phyloP scores from a whole-genome alignment of 2,888 invertebrate species.

The Pardosa pseudoannulata region DNA sequence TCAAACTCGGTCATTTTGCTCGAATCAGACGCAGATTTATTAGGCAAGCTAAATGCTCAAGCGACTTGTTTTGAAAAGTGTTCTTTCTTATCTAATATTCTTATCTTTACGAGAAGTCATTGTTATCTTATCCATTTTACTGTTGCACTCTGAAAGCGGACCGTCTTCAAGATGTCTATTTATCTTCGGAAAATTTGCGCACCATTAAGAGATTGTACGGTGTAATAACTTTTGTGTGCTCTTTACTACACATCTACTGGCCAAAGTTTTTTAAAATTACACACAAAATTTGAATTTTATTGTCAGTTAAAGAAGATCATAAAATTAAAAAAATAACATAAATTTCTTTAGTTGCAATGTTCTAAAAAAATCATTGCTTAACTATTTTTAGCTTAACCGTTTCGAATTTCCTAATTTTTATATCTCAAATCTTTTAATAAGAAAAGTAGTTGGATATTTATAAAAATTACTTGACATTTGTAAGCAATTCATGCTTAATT shows the following conservation, averaged over 20 bases:
- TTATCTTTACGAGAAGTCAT: not conserved
- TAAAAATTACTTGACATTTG: too few species aligned
- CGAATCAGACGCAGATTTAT: not conserved
- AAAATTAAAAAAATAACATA: too few species aligned
- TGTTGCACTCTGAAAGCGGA: not conserved
- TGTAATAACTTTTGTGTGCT: not conserved
- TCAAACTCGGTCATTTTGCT: not conserved
- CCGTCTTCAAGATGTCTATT: not conserved
- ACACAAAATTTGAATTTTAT: too few species aligned
- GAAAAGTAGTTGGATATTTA: too few species aligned
- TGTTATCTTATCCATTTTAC: slow-evolving; percentile 1
- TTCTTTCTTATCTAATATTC: not conserved
- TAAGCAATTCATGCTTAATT: too few species aligned
- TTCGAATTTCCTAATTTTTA: too few species aligned
- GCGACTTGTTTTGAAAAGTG: not conserved
- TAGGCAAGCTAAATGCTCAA: not conserved
- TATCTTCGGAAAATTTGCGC: not conserved
- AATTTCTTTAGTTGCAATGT: too few species aligned
- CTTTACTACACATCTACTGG: not conserved
- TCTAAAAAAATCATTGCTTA: too few species aligned
- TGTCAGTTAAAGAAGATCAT: too few species aligned
- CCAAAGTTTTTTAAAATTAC: too few species aligned
- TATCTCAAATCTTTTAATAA: too few species aligned
- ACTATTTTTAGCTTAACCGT: too few species aligned
- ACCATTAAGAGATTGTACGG: not conserved